Percentiles rank a stretch among this genome's conserved stretches.
phyloP scores from a whole-genome alignment of 1,140 invertebrate species.

The Leguminivora glycinivorella region DNA sequence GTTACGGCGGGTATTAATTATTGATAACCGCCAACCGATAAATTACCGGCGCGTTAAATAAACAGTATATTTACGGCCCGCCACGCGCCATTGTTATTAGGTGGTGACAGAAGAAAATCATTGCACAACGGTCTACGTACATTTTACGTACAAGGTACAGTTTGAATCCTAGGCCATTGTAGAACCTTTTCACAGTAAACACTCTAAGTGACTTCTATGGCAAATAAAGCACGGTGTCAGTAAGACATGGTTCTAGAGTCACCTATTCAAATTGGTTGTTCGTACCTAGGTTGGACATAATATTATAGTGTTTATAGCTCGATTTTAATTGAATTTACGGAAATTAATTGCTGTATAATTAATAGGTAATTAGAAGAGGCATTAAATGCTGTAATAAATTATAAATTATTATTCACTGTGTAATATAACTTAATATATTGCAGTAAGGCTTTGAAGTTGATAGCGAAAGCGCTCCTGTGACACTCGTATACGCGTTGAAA shows the following conservation, averaged over 20 bases:
- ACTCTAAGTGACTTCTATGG: too few species aligned
- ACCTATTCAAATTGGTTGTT: too few species aligned
- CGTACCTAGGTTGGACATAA: background rate
- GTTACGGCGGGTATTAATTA: slow-evolving; percentile 27
- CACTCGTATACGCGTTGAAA: too few species aligned
- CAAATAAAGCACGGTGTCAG: too few species aligned
- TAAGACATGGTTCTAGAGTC: too few species aligned
- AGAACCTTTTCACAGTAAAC: too few species aligned
- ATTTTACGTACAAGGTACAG: background rate
- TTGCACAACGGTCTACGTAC: background rate
- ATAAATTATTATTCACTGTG: too few species aligned
- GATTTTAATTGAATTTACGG: background rate
- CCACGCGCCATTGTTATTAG: background rate
- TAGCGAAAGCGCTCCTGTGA: too few species aligned
- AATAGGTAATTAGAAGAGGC: background rate
- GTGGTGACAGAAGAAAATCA: slow-evolving; percentile 17
- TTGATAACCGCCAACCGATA: slow-evolving; percentile 22
- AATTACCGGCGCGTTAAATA: slow-evolving; percentile 22
- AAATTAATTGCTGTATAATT: background rate
- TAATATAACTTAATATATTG: too few species aligned
- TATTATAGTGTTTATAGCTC: background rate
- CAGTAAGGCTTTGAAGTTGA: too few species aligned
- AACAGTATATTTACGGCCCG: slow-evolving; percentile 10
- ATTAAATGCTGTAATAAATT: too few species aligned
- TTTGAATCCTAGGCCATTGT: too few species aligned